phyloP scores from a whole-genome alignment of 2,797 vertebrate species.

The Falco columbarius region DNA sequence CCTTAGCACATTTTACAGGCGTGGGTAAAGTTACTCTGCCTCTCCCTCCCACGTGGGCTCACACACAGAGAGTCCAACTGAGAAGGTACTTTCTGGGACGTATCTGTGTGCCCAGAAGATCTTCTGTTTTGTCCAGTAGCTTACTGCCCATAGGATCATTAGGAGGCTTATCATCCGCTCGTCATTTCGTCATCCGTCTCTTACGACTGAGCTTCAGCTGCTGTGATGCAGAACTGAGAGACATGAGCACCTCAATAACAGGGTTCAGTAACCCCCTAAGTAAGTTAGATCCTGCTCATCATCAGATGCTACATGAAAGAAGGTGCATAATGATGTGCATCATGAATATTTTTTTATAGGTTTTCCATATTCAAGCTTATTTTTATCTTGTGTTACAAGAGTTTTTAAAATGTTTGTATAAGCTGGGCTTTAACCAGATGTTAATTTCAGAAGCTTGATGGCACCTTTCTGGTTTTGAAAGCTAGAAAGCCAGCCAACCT shows the following conservation, averaged over 20 bases:
- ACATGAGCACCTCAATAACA: neutral
- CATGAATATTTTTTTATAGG: neutral
- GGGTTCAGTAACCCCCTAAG: neutral
- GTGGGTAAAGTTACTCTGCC: neutral
- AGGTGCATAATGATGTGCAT: neutral
- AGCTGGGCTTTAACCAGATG: neutral
- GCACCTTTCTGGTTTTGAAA: neutral
- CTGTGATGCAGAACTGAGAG: neutral
- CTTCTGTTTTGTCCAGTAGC: neutral
- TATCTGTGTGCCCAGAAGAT: accelerated
- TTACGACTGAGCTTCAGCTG: neutral
- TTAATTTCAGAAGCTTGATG: neutral
- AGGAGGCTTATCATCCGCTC: neutral
- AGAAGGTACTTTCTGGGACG: neutral
- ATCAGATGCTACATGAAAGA: neutral
- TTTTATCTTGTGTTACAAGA: neutral
- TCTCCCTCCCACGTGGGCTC: neutral
- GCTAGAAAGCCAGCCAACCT: neutral
- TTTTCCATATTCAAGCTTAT: neutral
- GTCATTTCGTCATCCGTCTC: neutral
- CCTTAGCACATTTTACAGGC: neutral
- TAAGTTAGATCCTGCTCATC: neutral
- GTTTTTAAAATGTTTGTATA: neutral
- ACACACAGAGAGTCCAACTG: accelerated
- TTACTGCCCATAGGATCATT: neutral